Conservation (phyloP, 1,140 invertebrate species). For the Atta cephalotes region DNA sequence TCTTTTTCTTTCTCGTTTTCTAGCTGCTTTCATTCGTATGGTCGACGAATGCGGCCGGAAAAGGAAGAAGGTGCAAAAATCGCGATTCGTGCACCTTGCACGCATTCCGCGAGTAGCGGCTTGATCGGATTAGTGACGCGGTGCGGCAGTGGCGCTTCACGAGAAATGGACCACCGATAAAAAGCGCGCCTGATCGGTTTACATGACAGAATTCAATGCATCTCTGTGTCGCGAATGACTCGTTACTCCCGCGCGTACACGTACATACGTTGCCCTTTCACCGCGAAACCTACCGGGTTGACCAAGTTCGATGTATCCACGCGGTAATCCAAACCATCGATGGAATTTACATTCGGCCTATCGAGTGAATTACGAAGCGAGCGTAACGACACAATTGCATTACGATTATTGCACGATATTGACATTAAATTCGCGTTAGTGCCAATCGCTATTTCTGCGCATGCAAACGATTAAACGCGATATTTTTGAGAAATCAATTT, state of each 20-base stretch:
- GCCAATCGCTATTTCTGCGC: conserved; percentile 1
- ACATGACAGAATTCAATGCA: conserved; percentile 53
- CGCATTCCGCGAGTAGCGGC: conserved; percentile 3
- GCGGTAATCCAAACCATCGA: conserved; percentile 58
- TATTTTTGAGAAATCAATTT: not conserved
- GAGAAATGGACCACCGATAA: conserved; percentile 27
- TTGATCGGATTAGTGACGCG: conserved; percentile 5
- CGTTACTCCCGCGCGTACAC: conserved; percentile 26
- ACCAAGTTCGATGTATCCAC: conserved; percentile 59
- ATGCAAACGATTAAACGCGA: conserved; percentile 4
- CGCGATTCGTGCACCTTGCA: conserved; percentile 12
- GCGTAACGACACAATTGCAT: conserved; percentile 58
- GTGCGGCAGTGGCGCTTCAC: conserved; percentile 2
- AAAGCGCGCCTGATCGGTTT: conserved; percentile 24
- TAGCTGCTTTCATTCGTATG: conserved; percentile 29
- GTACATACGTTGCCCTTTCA: conserved; percentile 55
- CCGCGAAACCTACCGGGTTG: conserved; percentile 64
- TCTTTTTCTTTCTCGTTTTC: conserved; percentile 15
- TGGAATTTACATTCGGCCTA: conserved; percentile 62
- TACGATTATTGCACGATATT: conserved; percentile 55
- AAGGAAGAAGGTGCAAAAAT: conserved; percentile 41
- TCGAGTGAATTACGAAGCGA: conserved; percentile 60
- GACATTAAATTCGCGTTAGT: conserved; percentile 60
- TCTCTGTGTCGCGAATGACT: conserved; percentile 35
- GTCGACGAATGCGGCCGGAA: not conserved